phyloP scores from a whole-genome alignment of 1,140 invertebrate species.

The Drosophila malerkotliana region DNA sequence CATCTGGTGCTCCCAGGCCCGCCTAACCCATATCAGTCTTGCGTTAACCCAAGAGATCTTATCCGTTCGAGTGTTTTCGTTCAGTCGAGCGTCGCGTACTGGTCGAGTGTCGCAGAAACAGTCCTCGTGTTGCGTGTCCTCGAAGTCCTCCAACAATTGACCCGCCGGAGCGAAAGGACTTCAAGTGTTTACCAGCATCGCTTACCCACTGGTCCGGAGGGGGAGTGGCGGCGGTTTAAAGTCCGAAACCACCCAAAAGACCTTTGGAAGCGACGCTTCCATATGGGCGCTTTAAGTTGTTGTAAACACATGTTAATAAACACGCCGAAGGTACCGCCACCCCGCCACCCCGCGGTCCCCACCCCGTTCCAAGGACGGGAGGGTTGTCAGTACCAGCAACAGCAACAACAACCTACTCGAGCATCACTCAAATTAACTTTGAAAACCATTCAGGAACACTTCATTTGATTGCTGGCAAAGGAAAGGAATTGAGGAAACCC shows the following conservation, averaged over 20 bases:
- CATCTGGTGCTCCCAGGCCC: conserved; percentile 8
- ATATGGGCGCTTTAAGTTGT: conserved; percentile 80
- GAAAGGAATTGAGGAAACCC: conserved; percentile 1
- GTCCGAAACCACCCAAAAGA: conserved; percentile 10
- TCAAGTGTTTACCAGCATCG: conserved; percentile 79
- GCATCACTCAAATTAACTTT: conserved; percentile 84
- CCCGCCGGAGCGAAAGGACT: conserved; percentile 58
- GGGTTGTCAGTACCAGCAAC: conserved; percentile 73
- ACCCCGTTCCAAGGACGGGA: not conserved
- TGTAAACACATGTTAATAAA: conserved; percentile 83
- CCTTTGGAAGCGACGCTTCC: conserved; percentile 26
- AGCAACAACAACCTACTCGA: conserved; percentile 41
- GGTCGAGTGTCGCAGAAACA: conserved; percentile 29
- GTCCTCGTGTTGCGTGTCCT: not conserved
- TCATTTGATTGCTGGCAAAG: conserved; percentile 75
- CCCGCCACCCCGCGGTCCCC: not conserved
- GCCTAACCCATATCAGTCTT: not conserved
- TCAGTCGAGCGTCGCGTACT: conserved; percentile 4
- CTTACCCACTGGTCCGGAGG: conserved; percentile 38
- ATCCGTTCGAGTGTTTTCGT: conserved; percentile 6
- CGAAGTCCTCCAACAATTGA: conserved; percentile 44
- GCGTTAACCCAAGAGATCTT: conserved; percentile 18
- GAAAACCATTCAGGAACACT: conserved; percentile 83
- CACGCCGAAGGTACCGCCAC: conserved; percentile 48
- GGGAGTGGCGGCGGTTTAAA: conserved; percentile 6